Evolutionary conservation across 2,888 invertebrate species (phyloP), one percentile per base, ranked within the genome.

Genomic region (Antheraea yamamai): DNA sequence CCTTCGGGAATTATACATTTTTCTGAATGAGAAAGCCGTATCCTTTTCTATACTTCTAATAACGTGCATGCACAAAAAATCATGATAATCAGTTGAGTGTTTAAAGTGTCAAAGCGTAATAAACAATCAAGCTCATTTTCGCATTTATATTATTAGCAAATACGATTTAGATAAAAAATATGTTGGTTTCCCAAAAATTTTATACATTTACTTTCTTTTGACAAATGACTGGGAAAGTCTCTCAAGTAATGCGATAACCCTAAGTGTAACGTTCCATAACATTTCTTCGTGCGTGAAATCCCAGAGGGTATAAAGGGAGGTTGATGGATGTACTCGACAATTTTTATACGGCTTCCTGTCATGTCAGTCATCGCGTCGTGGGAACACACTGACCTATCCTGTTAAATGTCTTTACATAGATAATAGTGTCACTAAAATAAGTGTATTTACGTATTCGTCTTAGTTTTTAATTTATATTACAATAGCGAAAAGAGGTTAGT

Each of bases 291-390:
- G 83, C 79, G 78, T 76, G 72, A 75, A 73, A 52, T 73, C 68
- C 51, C 66, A 51, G 73, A 75, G 70, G 47, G 58, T 35, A 73
- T 52, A 55, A 66, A 72, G 64, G 74, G 66, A 76, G 64, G 64
- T 70, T 71, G 70, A 76, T 76, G 72, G 74, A 76, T 68, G 74
- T 52, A 64, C 66, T 51, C 73, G 72, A 76, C 75, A 74, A 81
- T 90, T 90, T 89, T 91, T 90, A 77, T 85, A 81, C 76, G 89
- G 89, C 89, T 91, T 90, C 92, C 85, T 83, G 77, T 73, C 78
- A 79, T 80, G 82, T 74, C 77, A 82, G 14, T 66, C 26, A 1
- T 30, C 77, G 71, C 83, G 81, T 79, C 88, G 88, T 87, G 89
- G 89, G 89, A 90, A 89, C 83, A 80, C 81, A 86, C 84, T 88